Conservation (phyloP, 2,888 invertebrate species). For the Tryphoninae sp. region DNA sequence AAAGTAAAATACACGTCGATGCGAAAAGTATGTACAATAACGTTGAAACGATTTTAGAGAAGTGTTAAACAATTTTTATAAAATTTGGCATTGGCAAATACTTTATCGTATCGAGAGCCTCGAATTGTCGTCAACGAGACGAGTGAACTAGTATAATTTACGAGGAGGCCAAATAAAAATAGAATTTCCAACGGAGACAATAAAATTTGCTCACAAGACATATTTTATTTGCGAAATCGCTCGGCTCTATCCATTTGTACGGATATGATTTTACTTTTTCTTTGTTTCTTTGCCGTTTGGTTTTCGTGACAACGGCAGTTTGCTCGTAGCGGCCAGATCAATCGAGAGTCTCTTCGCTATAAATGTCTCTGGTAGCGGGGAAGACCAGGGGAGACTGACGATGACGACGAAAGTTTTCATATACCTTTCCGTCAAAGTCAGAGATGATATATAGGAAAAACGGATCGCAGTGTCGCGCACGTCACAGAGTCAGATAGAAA, state of each 20-base stretch:
- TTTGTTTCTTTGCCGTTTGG: constrained; percentile 32
- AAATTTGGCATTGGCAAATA: no score
- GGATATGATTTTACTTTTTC: constrained; percentile 21
- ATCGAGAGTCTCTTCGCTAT: constrained; percentile 70
- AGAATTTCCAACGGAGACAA: constrained; percentile 33
- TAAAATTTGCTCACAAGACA: constrained; percentile 37
- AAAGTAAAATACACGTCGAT: background rate
- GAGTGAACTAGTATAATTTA: constrained; percentile 3
- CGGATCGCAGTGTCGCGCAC: constrained; percentile 44
- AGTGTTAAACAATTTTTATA: no score
- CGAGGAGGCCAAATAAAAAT: constrained; percentile 38
- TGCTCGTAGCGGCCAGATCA: constrained; percentile 68
- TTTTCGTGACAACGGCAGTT: constrained; percentile 69
- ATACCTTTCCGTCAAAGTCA: constrained; percentile 41
- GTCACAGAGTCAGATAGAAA: constrained; percentile 33
- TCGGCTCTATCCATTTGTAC: constrained; percentile 2
- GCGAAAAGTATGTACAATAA: constrained; percentile 11
- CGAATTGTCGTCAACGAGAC: background rate
- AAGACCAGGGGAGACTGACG: constrained; percentile 23
- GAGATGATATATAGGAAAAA: constrained; percentile 19
- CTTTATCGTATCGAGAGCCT: background rate
- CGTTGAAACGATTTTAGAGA: background rate
- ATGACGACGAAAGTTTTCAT: constrained; percentile 55
- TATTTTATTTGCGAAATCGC: constrained; percentile 31
- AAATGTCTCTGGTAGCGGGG: constrained; percentile 63